Evolutionary conservation across 2,797 vertebrate genomes (phyloP).

Genomic region (Argya squamiceps): DNA sequence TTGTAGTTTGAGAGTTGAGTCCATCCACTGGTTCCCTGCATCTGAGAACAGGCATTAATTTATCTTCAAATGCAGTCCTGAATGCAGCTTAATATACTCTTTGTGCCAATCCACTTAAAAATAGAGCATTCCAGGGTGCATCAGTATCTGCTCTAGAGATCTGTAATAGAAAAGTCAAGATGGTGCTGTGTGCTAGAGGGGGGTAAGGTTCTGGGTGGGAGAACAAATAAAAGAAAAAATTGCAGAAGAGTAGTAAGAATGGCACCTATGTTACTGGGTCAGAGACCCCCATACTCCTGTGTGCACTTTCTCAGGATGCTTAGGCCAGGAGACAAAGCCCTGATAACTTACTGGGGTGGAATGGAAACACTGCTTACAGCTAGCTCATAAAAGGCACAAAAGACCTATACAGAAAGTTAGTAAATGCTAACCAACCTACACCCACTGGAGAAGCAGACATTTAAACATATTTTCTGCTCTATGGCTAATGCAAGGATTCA

Average conservation of each 20-base stretch:
- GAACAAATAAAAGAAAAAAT: neutral
- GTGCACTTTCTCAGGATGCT: neutral
- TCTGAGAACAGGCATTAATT: neutral
- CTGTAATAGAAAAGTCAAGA: neutral
- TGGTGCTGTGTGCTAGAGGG: rapidly evolving
- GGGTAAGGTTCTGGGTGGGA: neutral
- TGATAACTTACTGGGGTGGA: neutral
- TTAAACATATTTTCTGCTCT: neutral
- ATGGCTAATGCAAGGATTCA: rapidly evolving
- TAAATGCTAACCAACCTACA: neutral
- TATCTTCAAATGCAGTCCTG: neutral
- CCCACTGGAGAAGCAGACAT: neutral
- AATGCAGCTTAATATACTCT: neutral
- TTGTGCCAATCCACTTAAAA: rapidly evolving
- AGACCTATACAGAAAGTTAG: neutral
- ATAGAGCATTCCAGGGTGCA: rapidly evolving
- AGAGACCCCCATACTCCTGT: neutral
- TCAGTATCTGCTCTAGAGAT: neutral
- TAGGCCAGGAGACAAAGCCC: neutral
- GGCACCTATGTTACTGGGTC: neutral
- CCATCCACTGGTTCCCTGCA: neutral
- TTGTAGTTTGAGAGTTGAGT: neutral
- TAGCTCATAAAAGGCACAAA: neutral
- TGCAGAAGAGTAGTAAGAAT: neutral
- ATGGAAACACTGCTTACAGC: neutral